These are phyloP conservation scores for Excalfactoria chinensis DNA, from an alignment of 2,113 vertebrate genomes.

Conservation along the genomic window DNA sequence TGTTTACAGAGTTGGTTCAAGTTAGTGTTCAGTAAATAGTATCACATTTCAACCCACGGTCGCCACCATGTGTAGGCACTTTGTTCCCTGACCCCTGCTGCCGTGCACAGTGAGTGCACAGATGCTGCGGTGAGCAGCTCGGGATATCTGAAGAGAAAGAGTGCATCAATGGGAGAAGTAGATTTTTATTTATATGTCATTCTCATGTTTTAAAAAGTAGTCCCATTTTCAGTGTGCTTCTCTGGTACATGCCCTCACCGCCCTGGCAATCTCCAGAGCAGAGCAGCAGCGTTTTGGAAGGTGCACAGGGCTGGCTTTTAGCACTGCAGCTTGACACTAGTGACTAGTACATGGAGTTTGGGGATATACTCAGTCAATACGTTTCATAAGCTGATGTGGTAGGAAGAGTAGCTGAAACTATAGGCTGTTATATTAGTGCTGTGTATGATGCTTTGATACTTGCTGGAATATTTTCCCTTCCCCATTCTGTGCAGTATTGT, in stretches of 20 bases:
- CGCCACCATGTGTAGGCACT: not conserved
- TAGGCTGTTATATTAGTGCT: slow-evolving; percentile 45
- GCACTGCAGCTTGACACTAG: not conserved
- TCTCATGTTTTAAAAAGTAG: not conserved
- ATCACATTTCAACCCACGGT: not conserved
- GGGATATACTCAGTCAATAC: not conserved
- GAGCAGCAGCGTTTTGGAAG: not conserved
- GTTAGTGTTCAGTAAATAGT: not conserved
- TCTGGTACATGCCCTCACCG: not conserved
- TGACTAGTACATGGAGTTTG: not conserved
- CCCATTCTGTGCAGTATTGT: slow-evolving; percentile 33
- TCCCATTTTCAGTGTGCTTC: slow-evolving; percentile 13
- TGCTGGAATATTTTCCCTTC: slow-evolving; percentile 21
- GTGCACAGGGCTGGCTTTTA: not conserved
- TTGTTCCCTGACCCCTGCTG: slow-evolving; percentile 19
- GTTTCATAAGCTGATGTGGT: not conserved
- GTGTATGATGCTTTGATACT: slow-evolving; percentile 53
- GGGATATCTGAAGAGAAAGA: not conserved
- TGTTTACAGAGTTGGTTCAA: slow-evolving; percentile 30
- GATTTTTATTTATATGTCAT: not conserved
- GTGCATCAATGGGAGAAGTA: not conserved
- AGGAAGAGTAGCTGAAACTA: slow-evolving; percentile 58
- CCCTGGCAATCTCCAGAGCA: not conserved
- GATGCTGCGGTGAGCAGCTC: not conserved
- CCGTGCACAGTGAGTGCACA: not conserved